Percentiles rank a stretch among this genome's conserved stretches.
These are phyloP conservation scores for Vanessa tameamea DNA, from an alignment of 1,140 invertebrate species.

Conservation along the genomic window DNA sequence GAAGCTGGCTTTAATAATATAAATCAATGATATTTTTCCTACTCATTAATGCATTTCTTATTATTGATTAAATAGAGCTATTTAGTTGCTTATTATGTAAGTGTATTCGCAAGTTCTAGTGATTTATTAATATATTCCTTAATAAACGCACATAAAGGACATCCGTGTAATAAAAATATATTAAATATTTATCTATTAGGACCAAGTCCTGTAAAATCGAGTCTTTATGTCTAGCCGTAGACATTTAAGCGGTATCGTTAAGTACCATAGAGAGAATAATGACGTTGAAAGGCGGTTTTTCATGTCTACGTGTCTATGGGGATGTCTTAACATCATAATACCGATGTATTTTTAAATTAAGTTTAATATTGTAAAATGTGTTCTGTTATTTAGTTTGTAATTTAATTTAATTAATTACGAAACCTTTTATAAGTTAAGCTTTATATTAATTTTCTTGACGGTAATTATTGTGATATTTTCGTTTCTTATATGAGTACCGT, in stretches of 20 bases:
- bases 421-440: background rate
- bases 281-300: background rate
- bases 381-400: constrained; percentile 4
- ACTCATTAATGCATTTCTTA: too few relatives aligned
- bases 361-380: background rate
- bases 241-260: background rate
- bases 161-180: background rate
- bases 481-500: background rate
- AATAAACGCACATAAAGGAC: constrained; percentile 16
- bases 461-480: background rate
- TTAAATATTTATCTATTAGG: background rate
- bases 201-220: constrained; percentile 16
- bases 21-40: too few relatives aligned
- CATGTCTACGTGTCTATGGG: background rate
- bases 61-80: background rate
- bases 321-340: background rate
- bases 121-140: constrained; percentile 14
- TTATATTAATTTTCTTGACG: background rate
- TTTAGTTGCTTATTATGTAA: background rate
- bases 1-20: too few relatives aligned
- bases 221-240: background rate
- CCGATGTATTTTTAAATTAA: background rate
- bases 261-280: background rate
- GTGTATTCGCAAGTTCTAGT: background rate
- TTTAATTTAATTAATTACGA: background rate